phyloP scores from a whole-genome alignment of 2,113 vertebrate genomes.

The Zosterops hypoxanthus region DNA sequence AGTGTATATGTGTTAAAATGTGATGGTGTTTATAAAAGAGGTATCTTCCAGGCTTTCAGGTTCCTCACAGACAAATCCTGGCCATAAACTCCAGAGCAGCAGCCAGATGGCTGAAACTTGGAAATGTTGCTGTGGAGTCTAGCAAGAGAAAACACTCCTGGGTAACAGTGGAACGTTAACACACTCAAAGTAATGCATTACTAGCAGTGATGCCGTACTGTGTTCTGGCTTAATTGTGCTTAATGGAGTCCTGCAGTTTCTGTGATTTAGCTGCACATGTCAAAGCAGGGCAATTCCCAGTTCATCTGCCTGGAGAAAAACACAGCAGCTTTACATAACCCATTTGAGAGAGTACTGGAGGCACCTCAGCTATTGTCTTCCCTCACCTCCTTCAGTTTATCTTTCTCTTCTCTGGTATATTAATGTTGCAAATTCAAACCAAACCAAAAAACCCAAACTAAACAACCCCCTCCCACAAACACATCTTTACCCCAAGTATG shows the following conservation, averaged over 20 bases:
- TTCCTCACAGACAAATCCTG: not conserved
- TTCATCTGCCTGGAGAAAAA: not conserved
- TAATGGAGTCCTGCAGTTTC: not conserved
- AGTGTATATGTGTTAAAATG: not conserved
- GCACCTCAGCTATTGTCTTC: not conserved
- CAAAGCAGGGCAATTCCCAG: not conserved
- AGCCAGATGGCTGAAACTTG: conserved; percentile 7
- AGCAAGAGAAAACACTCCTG: not conserved
- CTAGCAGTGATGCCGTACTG: not conserved
- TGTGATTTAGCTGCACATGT: not conserved
- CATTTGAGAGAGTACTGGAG: not conserved
- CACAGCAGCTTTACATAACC: not conserved
- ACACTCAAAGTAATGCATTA: not conserved
- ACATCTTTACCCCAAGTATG: not conserved
- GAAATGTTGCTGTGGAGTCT: conserved; percentile 4
- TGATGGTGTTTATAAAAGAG: not conserved
- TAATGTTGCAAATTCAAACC: not conserved
- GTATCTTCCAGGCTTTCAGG: not conserved
- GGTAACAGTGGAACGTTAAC: not conserved
- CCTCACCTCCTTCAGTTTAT: not conserved
- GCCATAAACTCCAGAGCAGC: conserved; percentile 20
- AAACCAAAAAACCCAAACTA: not conserved
- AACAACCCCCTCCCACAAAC: not conserved
- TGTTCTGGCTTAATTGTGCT: not conserved
- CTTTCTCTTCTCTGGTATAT: not conserved